These are phyloP conservation scores for Polypterus bichir DNA, from an alignment of 2,113 vertebrate species.

Conservation along the genomic window DNA sequence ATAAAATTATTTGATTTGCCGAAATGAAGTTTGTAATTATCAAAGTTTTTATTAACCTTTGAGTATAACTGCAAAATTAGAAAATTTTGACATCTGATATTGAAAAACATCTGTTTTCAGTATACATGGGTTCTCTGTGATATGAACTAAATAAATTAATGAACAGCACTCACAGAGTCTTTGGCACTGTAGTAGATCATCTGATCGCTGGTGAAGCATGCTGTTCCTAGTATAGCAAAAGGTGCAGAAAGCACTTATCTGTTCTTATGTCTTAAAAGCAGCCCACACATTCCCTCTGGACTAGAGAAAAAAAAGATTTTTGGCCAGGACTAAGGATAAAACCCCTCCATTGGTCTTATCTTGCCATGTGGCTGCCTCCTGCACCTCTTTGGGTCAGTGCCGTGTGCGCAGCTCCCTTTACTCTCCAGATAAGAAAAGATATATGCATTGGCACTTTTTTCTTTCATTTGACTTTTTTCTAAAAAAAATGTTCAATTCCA, in stretches of 20 bases:
- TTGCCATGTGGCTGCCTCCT: slow-evolving; percentile 34
- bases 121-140: no score
- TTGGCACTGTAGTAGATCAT: no score
- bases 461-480: background rate
- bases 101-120: no score
- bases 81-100: no score
- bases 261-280: slow-evolving; percentile 38
- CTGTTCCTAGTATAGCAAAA: slow-evolving; percentile 7
- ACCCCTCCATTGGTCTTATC: slow-evolving; percentile 42
- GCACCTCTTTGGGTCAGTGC: slow-evolving; percentile 15
- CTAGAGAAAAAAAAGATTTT: slow-evolving; percentile 21
- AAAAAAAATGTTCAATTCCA: background rate
- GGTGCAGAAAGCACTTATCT: slow-evolving; percentile 32
- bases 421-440: slow-evolving; percentile 33
- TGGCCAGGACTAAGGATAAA: slow-evolving; percentile 30
- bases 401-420: slow-evolving; percentile 29
- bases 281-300: slow-evolving; percentile 44
- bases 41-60: no score
- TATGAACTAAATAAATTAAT: no score
- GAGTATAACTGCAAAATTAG: no score
- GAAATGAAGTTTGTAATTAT: no score
- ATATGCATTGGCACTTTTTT: slow-evolving; percentile 48
- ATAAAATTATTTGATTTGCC: no score
- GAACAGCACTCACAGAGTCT: no score
- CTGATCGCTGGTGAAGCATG: background rate